Conservation (phyloP, 2,888 invertebrate species). For the Scelioninae gen. 2 region DNA sequence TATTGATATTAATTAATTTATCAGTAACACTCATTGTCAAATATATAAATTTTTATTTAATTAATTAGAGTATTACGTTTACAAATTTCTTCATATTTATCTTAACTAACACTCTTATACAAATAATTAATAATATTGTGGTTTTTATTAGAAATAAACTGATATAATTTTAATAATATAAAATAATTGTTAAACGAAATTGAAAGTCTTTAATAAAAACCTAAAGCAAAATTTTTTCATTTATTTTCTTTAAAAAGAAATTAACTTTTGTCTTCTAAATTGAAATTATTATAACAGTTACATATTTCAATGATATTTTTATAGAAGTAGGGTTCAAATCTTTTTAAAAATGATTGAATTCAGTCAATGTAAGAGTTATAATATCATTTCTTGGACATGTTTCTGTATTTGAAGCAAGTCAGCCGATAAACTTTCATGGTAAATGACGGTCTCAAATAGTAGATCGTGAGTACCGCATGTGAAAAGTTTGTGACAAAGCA, state of each 20-base stretch:
- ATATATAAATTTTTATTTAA: too few species aligned
- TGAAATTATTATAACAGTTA: constrained; percentile 11
- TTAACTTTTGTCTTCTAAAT: constrained; percentile 8
- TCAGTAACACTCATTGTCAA: too few species aligned
- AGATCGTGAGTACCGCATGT: constrained; percentile 34
- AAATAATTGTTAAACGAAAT: too few species aligned
- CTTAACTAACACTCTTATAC: too few species aligned
- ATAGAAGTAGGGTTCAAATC: constrained; percentile 14
- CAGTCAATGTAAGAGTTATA: constrained; percentile 14
- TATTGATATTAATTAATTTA: too few species aligned
- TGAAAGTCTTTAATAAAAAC: too few species aligned
- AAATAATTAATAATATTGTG: too few species aligned
- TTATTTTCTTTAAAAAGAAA: constrained; percentile 15
- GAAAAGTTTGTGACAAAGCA: constrained; percentile 53
- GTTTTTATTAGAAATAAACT: too few species aligned
- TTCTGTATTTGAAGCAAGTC: constrained; percentile 7
- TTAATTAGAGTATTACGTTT: too few species aligned
- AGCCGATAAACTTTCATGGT: constrained; percentile 29
- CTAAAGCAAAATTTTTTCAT: not conserved
- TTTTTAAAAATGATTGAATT: constrained; percentile 8
- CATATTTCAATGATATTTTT: constrained; percentile 12
- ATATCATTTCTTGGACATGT: constrained; percentile 33
- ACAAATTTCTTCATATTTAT: too few species aligned
- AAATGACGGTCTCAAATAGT: constrained; percentile 2
- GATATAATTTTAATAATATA: too few species aligned